Evolutionary conservation across 2,888 invertebrate species (phyloP).

Genomic region (Cephus nigrinus): DNA sequence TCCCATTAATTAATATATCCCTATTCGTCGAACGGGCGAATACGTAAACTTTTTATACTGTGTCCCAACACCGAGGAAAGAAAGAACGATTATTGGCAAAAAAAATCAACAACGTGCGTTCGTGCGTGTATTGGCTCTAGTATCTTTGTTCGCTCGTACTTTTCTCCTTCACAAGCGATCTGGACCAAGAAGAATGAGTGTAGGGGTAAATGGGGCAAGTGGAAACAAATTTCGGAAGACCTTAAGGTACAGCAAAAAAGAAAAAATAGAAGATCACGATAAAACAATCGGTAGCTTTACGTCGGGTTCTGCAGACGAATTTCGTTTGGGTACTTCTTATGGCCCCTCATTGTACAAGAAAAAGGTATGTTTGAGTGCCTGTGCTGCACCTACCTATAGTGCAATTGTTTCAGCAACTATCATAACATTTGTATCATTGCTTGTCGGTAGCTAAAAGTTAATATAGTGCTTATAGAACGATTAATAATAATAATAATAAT

Average conservation of each 20-base stretch:
- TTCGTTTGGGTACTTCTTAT: too few species aligned
- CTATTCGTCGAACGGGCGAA: conserved; percentile 27
- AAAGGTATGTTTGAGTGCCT: conserved; percentile 14
- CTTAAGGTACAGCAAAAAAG: conserved; percentile 2
- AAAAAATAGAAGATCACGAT: conserved; percentile 20
- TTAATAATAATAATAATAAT: conserved; percentile 48
- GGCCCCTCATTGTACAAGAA: not conserved
- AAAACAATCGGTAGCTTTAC: conserved; percentile 13
- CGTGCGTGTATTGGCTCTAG: too few species aligned
- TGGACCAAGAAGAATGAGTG: not conserved
- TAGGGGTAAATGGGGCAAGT: too few species aligned
- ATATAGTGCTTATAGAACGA: conserved; percentile 45
- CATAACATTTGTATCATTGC: conserved; percentile 40
- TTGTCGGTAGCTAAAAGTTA: conserved; percentile 50
- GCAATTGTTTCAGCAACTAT: conserved; percentile 37
- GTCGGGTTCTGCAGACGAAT: not conserved
- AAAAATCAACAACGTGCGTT: conserved; percentile 27
- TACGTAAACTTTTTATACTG: conserved; percentile 31
- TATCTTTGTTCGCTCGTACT: not conserved
- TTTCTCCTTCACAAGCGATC: conserved; percentile 11
- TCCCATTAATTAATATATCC: conserved; percentile 13
- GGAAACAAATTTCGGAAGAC: too few species aligned
- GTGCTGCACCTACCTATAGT: conserved; percentile 38
- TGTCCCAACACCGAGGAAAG: conserved; percentile 52
- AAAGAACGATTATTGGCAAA: conserved; percentile 18